Conservation (phyloP, 2,888 invertebrate species). For the Erebia ligea region DNA sequence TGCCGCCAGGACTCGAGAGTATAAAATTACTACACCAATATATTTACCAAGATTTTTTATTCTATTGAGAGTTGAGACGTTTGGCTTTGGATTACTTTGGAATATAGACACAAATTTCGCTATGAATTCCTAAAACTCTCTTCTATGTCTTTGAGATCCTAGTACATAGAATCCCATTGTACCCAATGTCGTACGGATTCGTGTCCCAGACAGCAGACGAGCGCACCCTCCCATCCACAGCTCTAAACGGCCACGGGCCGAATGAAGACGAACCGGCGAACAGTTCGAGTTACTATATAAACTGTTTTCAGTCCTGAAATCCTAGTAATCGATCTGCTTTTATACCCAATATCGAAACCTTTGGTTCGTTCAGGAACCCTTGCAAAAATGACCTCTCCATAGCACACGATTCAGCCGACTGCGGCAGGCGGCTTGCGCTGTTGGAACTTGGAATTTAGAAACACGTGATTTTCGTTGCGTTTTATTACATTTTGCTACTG, state of each 20-base stretch:
- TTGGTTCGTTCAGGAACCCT: background rate
- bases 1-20: too few relatives aligned
- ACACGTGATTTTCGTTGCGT: background rate
- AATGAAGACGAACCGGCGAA: conserved; percentile 22
- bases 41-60: too few relatives aligned
- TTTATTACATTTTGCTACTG: conserved; percentile 4
- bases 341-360: conserved; percentile 25
- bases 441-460: background rate
- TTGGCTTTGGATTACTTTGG: background rate
- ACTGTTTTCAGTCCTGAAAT: conserved; percentile 43
- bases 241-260: conserved; percentile 32
- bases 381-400: conserved; percentile 10
- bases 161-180: conserved; percentile 38
- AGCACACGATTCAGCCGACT: background rate
- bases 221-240: conserved; percentile 28
- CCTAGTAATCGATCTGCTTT: conserved; percentile 58
- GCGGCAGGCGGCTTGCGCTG: background rate
- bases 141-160: conserved; percentile 40
- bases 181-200: conserved; percentile 33
- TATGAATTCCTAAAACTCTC: conserved; percentile 2
- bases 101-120: background rate
- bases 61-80: too few relatives aligned
- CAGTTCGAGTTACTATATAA: conserved; percentile 8
- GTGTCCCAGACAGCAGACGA: conserved; percentile 24
- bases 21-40: too few relatives aligned